Evolutionary conservation across 2,113 vertebrate genomes (phyloP).

Genomic region (Glaucomys volans): DNA sequence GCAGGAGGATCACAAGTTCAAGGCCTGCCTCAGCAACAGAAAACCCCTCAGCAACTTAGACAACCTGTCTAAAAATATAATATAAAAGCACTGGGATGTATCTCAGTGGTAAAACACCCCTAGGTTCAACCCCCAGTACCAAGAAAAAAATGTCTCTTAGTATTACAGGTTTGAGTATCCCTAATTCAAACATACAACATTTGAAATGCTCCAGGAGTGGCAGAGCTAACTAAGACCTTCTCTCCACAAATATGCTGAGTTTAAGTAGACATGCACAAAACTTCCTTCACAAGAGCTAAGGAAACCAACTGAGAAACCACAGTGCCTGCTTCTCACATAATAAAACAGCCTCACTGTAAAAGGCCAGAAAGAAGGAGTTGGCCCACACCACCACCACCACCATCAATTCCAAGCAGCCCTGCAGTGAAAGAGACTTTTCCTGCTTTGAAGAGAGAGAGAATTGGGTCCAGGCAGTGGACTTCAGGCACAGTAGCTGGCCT

Average conservation of each 20-base stretch:
- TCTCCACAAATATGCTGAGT: background rate
- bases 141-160: background rate
- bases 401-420: background rate
- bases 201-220: background rate
- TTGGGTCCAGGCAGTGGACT: background rate
- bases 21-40: too few relatives aligned
- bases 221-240: background rate
- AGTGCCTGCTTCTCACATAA: background rate
- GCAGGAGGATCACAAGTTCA: too few relatives aligned
- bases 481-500: background rate
- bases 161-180: background rate
- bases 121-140: too few relatives aligned
- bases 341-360: background rate
- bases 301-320: background rate
- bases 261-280: background rate
- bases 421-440: too few relatives aligned
- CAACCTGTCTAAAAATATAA: too few relatives aligned
- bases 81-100: too few relatives aligned
- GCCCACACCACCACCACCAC: background rate
- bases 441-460: background rate
- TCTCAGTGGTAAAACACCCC: too few relatives aligned
- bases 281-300: background rate
- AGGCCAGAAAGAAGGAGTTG: background rate
- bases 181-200: background rate
- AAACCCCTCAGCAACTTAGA: too few relatives aligned